A percentile compares a stretch with the other conserved stretches of the same genome.
These are phyloP conservation scores for rat (Rattus norvegicus) DNA, from an alignment of 2,113 vertebrate genomes.

Conservation along the genomic window GRCr8 NC_086036.1:57176001-57176500, in stretches of 20 bases:
- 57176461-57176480: background rate
- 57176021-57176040: background rate
- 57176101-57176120: background rate
- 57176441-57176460: too few relatives aligned
- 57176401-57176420: background rate
- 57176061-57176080: background rate
- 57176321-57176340: background rate
- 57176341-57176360: background rate
- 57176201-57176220: background rate
- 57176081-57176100: background rate
- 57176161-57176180: background rate
- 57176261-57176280: background rate
- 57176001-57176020: background rate
- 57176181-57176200: background rate
- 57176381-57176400: background rate
- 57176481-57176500: background rate
- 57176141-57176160: background rate
- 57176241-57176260: background rate
- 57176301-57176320: background rate
- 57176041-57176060: background rate
- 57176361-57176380: background rate
- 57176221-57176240: background rate
- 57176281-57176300: background rate
- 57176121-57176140: background rate
- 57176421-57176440: background rate